Percentiles rank a stretch among this genome's conserved stretches.
phyloP scores from a whole-genome alignment of 2,797 vertebrate species.

The Enteromius unitaeniatus region DNA sequence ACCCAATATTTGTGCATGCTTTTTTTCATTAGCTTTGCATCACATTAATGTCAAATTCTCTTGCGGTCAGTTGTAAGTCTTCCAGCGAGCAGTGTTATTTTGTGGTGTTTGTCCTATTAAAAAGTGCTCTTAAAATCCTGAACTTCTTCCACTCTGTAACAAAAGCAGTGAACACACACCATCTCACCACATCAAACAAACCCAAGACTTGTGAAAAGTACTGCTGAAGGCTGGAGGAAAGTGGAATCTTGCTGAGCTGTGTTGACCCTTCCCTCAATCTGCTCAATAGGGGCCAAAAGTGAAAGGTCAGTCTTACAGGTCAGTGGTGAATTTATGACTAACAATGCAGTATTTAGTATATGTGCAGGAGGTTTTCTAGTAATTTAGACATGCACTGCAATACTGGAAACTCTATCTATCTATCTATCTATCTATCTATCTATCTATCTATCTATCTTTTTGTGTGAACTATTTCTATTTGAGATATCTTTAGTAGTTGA shows the following conservation, averaged over 20 bases:
- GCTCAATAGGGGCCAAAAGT: slow-evolving; percentile 32
- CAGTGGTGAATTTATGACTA: slow-evolving; percentile 49
- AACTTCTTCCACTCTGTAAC: slow-evolving; percentile 17
- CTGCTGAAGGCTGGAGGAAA: slow-evolving; percentile 15
- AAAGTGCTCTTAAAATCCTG: slow-evolving; percentile 2
- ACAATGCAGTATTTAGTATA: slow-evolving; percentile 36
- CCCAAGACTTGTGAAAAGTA: slow-evolving; percentile 3
- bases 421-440: background rate
- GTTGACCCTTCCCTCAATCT: slow-evolving; percentile 13
- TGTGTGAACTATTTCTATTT: background rate
- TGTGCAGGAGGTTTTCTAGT: background rate
- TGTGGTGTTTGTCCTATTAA: slow-evolving; percentile 6
- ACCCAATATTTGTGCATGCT: background rate
- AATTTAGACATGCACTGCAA: background rate
- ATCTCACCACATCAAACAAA: slow-evolving; percentile 32
- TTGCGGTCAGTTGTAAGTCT: background rate
- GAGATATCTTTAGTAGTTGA: background rate
- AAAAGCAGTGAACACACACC: slow-evolving; percentile 18
- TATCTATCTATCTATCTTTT: background rate
- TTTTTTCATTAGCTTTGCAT: background rate
- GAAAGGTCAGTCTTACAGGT: slow-evolving; percentile 42
- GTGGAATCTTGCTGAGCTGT: slow-evolving; percentile 24
- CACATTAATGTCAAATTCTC: background rate
- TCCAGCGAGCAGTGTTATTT: background rate
- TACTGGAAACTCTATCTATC: background rate